These are phyloP conservation scores for Hipparchia semele DNA, from an alignment of 2,888 invertebrate genomes.

Conservation along the genomic window DNA sequence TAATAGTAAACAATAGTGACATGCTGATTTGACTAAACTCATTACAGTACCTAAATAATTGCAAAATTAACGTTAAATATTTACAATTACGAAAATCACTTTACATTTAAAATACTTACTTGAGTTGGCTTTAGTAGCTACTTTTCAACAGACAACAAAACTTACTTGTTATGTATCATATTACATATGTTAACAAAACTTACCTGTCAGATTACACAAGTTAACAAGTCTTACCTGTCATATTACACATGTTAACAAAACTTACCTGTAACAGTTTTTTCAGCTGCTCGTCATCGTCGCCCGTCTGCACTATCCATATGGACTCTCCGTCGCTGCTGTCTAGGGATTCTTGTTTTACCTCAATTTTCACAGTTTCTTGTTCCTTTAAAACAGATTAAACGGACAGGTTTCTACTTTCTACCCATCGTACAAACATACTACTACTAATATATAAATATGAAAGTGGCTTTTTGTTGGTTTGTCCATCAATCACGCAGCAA, in stretches of 20 bases:
- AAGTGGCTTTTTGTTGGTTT: too few relatives aligned
- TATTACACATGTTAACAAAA: slow-evolving; percentile 2
- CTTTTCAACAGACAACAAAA: background rate
- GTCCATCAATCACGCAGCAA: too few relatives aligned
- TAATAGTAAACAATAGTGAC: background rate
- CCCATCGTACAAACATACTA: too few relatives aligned
- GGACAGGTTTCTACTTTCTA: too few relatives aligned
- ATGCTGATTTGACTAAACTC: background rate
- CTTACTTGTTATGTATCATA: too few relatives aligned
- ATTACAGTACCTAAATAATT: too few relatives aligned
- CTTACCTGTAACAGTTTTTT: slow-evolving; percentile 49
- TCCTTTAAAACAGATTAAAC: background rate
- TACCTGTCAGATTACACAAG: background rate
- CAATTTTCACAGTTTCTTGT: slow-evolving; percentile 52
- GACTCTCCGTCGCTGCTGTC: slow-evolving; percentile 56
- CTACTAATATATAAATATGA: too few relatives aligned
- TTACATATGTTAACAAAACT: background rate
- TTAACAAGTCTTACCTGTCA: background rate
- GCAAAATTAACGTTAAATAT: too few relatives aligned
- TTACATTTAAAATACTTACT: too few relatives aligned
- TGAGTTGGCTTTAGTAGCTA: too few relatives aligned
- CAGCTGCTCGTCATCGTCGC: slow-evolving; percentile 58
- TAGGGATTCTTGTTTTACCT: slow-evolving; percentile 65
- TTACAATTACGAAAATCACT: too few relatives aligned
- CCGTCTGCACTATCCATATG: slow-evolving; percentile 75